phyloP scores from a whole-genome alignment of 2,797 vertebrate genomes.

The Odontamblyopus rebecca region DNA sequence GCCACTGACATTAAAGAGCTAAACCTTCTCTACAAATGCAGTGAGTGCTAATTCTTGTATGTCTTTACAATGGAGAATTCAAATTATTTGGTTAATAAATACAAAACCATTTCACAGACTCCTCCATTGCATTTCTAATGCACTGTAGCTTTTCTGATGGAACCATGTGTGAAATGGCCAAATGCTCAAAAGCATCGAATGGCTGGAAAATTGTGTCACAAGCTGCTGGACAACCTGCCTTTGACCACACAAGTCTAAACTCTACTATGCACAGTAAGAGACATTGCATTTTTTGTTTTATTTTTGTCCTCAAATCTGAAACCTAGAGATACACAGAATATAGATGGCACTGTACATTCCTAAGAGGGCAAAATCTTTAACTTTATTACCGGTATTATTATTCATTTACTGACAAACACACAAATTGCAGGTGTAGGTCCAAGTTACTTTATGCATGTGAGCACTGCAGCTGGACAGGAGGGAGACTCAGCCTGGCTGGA shows the following conservation, averaged over 20 bases:
- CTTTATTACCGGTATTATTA: too few relatives aligned
- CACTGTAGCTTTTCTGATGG: constrained; percentile 2
- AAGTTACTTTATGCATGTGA: constrained; percentile 86
- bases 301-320: too few relatives aligned
- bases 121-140: background rate
- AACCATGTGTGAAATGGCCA: too few relatives aligned
- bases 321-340: too few relatives aligned
- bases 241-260: background rate
- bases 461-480: constrained; percentile 49
- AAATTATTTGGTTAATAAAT: too few relatives aligned
- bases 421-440: too few relatives aligned
- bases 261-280: background rate
- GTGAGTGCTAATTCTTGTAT: constrained; percentile 62
- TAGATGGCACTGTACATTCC: too few relatives aligned
- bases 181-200: background rate
- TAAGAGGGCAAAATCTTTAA: too few relatives aligned
- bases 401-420: too few relatives aligned
- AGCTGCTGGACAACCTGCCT: background rate
- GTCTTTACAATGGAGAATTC: background rate
- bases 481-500: constrained; percentile 74
- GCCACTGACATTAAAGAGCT: constrained; percentile 83
- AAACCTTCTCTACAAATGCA: constrained; percentile 86
- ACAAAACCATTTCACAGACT: background rate
- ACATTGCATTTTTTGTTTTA: too few relatives aligned
- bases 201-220: background rate